Conservation (phyloP, 2,888 invertebrate genomes). For the Temnothorax ravouxi region DNA sequence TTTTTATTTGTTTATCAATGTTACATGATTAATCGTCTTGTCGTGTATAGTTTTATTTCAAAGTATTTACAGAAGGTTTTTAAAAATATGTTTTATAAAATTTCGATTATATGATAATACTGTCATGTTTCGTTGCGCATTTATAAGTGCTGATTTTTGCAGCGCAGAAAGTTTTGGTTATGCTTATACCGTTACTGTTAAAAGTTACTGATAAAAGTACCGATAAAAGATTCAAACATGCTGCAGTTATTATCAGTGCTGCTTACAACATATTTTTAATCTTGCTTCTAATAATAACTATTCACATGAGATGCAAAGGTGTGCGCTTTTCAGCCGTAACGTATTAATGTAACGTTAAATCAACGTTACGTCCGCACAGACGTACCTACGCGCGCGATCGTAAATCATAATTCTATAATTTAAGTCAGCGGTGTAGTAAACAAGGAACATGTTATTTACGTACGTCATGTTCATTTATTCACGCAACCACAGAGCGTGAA, state of each 20-base stretch:
- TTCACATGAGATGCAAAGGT: not conserved
- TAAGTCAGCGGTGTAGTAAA: conserved; percentile 16
- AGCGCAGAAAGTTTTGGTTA: not conserved
- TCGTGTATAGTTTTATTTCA: not conserved
- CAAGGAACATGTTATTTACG: conserved; percentile 27
- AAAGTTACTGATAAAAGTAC: not conserved
- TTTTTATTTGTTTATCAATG: not conserved
- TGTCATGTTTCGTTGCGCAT: not conserved
- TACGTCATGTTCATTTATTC: conserved; percentile 16
- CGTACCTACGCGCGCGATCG: not conserved
- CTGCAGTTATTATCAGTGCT: no score
- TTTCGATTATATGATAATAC: conserved; percentile 1
- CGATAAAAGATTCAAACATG: not conserved
- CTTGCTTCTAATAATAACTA: not conserved
- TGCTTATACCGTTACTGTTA: not conserved
- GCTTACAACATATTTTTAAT: not conserved
- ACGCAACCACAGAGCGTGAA: conserved; percentile 20
- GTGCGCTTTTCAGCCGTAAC: not conserved
- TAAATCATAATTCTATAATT: conserved; percentile 45
- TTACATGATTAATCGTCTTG: not conserved
- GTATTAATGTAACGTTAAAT: conserved; percentile 23
- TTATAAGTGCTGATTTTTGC: not conserved
- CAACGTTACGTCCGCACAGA: conserved; percentile 4
- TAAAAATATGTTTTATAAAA: not conserved
- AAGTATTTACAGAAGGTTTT: not conserved